Conservation (phyloP, 2,113 vertebrate genomes). For the Microcebus tavaratra region DNA sequence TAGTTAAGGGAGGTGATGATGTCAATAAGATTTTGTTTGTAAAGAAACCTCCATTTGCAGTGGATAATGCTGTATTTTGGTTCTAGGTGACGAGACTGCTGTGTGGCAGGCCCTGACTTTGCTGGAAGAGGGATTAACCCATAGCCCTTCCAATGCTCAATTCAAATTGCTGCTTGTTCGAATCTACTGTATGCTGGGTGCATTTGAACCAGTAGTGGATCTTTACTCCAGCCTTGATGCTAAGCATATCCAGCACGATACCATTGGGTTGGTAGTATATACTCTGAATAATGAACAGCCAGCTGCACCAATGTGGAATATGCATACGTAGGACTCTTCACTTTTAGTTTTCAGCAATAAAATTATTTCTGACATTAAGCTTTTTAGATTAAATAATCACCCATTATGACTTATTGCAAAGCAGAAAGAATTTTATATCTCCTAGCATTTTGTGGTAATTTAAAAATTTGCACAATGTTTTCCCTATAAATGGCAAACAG, state of each 20-base stretch:
- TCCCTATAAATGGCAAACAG: background rate
- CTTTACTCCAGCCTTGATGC: conserved; percentile 97
- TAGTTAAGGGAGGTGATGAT: background rate
- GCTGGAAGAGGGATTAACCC: conserved; percentile 92
- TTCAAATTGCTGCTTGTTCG: conserved; percentile 98
- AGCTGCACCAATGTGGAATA: background rate
- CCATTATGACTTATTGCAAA: conserved; percentile 3
- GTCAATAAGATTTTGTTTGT: background rate
- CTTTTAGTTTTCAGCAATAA: background rate
- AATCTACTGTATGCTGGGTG: conserved; percentile 95
- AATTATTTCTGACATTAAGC: background rate
- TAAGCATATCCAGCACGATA: conserved; percentile 98
- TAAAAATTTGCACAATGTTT: background rate
- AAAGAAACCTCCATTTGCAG: background rate
- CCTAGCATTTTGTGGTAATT: background rate
- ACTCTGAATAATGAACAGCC: conserved; percentile 80
- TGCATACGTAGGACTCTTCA: background rate
- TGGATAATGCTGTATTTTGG: conserved; percentile 62
- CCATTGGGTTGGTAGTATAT: conserved; percentile 94
- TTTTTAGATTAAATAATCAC: background rate
- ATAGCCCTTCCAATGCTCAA: conserved; percentile 96
- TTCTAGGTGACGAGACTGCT: conserved; percentile 90
- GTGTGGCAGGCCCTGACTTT: conserved; percentile 92
- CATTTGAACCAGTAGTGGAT: conserved; percentile 96
- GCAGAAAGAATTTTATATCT: background rate